Conservation (phyloP, 2,888 invertebrate species). For the Spialia ferax region DNA sequence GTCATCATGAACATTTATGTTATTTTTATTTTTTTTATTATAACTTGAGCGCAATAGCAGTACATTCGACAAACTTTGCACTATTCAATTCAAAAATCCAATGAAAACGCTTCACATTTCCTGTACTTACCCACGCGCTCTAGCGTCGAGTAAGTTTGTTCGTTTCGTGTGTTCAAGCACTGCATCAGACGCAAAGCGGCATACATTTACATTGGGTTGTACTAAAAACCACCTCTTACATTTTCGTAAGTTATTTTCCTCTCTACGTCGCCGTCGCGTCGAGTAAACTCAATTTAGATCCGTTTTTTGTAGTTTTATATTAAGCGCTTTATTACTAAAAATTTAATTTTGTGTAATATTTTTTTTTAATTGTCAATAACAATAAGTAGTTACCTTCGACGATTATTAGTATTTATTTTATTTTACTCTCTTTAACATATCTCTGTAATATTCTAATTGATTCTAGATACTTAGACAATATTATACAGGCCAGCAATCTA, state of each 20-base stretch:
- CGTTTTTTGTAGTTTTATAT: neutral
- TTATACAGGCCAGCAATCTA: too few relatives aligned
- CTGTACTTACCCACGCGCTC: neutral
- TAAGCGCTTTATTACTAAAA: too few relatives aligned
- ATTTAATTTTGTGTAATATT: too few relatives aligned
- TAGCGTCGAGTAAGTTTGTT: constrained; percentile 3
- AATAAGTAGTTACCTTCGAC: too few relatives aligned
- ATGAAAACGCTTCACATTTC: neutral
- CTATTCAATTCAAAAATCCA: neutral
- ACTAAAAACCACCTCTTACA: constrained; percentile 12
- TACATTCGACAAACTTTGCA: neutral
- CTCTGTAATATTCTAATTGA: too few relatives aligned
- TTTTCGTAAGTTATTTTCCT: neutral
- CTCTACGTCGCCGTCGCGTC: neutral
- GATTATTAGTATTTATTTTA: too few relatives aligned
- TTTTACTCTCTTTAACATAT: too few relatives aligned
- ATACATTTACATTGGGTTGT: constrained; percentile 20
- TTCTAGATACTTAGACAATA: too few relatives aligned
- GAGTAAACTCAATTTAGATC: neutral
- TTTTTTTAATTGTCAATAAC: too few relatives aligned
- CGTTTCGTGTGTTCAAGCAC: constrained; percentile 20
- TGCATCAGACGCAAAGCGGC: constrained; percentile 20
- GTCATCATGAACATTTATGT: too few relatives aligned
- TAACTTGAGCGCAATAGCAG: neutral
- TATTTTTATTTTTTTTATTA: neutral